Conservation (phyloP, 1,140 invertebrate species). For the Coelopa frigida region DNA sequence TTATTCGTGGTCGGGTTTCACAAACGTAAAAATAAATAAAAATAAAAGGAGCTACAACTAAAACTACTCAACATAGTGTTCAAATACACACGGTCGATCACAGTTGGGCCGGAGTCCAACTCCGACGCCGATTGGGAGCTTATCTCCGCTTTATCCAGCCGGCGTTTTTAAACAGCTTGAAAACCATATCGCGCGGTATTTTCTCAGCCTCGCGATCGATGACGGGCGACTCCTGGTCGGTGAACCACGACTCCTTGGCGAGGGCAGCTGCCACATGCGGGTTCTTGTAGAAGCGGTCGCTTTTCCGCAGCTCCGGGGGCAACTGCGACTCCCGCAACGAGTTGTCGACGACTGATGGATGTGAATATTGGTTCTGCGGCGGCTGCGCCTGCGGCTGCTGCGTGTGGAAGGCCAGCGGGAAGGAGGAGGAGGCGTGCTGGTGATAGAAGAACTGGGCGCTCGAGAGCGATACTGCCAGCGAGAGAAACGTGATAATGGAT, state of each 20-base stretch:
- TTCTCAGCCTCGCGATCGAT: constrained; percentile 68
- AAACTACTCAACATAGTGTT: no score
- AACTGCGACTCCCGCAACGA: constrained; percentile 52
- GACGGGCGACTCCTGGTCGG: constrained; percentile 64
- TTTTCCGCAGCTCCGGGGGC: constrained; percentile 56
- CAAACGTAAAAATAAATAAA: no score
- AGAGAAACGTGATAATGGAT: no score
- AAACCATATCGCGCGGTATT: constrained; percentile 67
- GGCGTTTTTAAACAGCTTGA: constrained; percentile 62
- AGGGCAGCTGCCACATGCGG: constrained; percentile 60
- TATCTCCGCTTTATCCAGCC: constrained; percentile 49
- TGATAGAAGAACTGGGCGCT: constrained; percentile 34
- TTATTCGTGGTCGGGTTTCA: no score
- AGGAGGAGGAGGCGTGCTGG: constrained; percentile 11
- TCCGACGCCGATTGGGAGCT: constrained; percentile 2
- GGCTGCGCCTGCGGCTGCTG: constrained; percentile 17
- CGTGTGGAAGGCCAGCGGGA: constrained; percentile 3
- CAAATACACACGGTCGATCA: no score
- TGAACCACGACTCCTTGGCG: constrained; percentile 68
- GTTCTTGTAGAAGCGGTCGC: constrained; percentile 62
- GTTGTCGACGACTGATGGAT: constrained; percentile 54
- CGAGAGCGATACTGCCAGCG: no score
- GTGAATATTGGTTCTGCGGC: constrained; percentile 34
- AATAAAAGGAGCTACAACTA: no score
- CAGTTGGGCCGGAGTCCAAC: no score